phyloP scores from a whole-genome alignment of 2,113 vertebrate species.

The Carassius carassius region DNA sequence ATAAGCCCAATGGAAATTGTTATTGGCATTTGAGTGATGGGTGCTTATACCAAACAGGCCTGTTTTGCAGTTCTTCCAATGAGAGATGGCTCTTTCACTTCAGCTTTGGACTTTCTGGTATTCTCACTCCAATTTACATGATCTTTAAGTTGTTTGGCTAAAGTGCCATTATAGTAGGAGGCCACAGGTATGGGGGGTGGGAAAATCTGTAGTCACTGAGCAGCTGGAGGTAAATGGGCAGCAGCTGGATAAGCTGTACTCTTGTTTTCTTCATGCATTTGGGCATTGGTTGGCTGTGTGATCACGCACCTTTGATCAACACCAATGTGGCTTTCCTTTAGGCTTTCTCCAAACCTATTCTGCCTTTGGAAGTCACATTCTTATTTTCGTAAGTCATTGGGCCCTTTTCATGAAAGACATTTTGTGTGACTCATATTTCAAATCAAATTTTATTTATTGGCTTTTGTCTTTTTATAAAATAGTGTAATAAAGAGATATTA shows the following conservation, averaged over 20 bases:
- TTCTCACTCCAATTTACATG: background rate
- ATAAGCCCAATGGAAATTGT: constrained; percentile 47
- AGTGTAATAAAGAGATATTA: background rate
- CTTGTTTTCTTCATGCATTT: constrained; percentile 11
- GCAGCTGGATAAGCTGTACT: constrained; percentile 55
- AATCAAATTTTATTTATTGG: too few relatives aligned
- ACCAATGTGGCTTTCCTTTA: background rate
- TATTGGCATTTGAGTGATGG: constrained; percentile 44
- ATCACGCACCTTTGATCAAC: constrained; percentile 42
- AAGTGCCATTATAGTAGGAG: constrained; percentile 25
- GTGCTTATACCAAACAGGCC: constrained; percentile 48
- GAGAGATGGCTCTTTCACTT: constrained; percentile 27
- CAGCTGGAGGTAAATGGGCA: constrained; percentile 54
- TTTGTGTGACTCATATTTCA: background rate
- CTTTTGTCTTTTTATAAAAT: background rate
- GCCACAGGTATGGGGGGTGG: background rate
- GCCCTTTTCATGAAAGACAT: constrained; percentile 15
- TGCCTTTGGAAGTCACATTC: background rate
- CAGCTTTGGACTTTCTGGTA: background rate
- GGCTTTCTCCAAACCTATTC: background rate
- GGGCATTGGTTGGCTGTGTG: constrained; percentile 37
- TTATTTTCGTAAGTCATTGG: constrained; percentile 23
- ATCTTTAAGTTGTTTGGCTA: background rate
- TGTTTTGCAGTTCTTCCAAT: constrained; percentile 54
- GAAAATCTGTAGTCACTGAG: constrained; percentile 9